A percentile compares a stretch with the other conserved stretches of the same genome.
These are phyloP conservation scores for Bombus consobrinus DNA, from an alignment of 1,140 invertebrate species.

Conservation along the genomic window DNA sequence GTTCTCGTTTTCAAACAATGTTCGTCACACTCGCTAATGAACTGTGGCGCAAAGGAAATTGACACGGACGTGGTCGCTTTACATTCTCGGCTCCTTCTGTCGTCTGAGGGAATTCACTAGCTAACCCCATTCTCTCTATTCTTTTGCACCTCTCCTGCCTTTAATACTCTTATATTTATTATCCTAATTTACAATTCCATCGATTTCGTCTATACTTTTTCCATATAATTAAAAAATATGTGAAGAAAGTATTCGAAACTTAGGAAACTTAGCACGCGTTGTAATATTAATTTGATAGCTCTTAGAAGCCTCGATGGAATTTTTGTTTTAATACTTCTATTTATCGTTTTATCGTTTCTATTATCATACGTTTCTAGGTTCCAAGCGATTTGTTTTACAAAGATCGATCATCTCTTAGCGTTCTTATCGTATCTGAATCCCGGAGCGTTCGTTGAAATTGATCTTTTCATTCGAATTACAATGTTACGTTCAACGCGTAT, in stretches of 20 bases:
- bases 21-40: slow-evolving; percentile 41
- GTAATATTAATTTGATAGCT: not conserved
- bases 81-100: not conserved
- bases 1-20: slow-evolving; percentile 51
- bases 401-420: not conserved
- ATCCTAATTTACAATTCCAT: too few species aligned
- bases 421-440: not conserved
- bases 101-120: not conserved
- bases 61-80: slow-evolving; percentile 39
- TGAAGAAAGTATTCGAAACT: not conserved
- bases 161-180: too few species aligned
- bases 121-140: not conserved
- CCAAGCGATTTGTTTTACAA: not conserved
- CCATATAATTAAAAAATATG: not conserved
- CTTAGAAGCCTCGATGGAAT: not conserved
- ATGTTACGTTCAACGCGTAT: not conserved
- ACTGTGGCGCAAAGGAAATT: slow-evolving; percentile 31
- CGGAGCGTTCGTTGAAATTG: not conserved
- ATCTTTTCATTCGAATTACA: slow-evolving; percentile 3
- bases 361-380: not conserved
- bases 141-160: not conserved
- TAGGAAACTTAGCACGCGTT: too few species aligned
- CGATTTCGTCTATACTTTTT: too few species aligned
- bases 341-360: too few species aligned
- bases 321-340: not conserved